Evolutionary conservation across 2,797 vertebrate genomes (phyloP).

Genomic region (Myotis findleyi): DNA sequence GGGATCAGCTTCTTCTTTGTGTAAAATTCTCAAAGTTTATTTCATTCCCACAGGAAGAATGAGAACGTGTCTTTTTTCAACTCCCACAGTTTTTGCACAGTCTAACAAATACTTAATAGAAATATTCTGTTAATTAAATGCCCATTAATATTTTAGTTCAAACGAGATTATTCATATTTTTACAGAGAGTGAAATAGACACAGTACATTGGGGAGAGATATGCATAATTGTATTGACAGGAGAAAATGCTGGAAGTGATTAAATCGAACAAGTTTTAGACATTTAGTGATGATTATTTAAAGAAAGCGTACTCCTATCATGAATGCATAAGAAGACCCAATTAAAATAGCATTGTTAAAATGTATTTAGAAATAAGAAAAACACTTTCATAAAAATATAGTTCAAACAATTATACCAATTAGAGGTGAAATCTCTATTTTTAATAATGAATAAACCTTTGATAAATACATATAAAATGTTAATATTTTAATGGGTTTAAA

Average conservation of each 20-base stretch:
- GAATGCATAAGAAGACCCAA: background rate
- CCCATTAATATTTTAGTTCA: background rate
- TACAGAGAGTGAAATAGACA: background rate
- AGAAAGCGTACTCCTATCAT: background rate
- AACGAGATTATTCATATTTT: background rate
- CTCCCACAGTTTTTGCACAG: background rate
- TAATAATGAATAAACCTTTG: background rate
- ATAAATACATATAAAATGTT: background rate
- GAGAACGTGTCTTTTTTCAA: background rate
- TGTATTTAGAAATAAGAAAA: background rate
- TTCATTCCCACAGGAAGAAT: background rate
- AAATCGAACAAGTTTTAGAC: background rate
- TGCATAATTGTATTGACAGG: background rate
- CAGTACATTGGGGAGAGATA: background rate
- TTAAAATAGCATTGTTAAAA: background rate
- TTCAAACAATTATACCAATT: background rate
- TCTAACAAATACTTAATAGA: background rate
- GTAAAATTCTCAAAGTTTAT: background rate
- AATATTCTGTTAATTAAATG: slow-evolving; percentile 9
- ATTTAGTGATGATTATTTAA: background rate
- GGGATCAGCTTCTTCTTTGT: background rate
- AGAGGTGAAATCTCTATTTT: background rate
- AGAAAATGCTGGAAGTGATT: background rate
- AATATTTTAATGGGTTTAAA: background rate
- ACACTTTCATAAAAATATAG: background rate